phyloP scores from a whole-genome alignment of 53 echinoderm and acorn worm genomes.

The Holothuria scabra region DNA sequence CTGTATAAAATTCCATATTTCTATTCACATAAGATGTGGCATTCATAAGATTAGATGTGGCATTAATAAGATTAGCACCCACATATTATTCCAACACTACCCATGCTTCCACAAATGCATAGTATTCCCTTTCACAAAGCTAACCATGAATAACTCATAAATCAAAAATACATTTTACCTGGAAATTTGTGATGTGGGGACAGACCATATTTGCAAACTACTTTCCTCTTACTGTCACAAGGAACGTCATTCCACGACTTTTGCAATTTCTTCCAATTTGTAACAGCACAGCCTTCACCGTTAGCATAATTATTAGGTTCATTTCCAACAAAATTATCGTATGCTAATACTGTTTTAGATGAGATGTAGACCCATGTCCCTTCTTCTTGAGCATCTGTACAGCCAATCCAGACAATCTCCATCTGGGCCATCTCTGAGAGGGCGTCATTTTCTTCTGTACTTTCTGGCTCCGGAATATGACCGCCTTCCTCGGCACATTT shows the following conservation, averaged over 20 bases:
- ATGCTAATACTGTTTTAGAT: neutral
- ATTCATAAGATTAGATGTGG: no score
- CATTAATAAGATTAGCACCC: no score
- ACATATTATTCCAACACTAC: no score
- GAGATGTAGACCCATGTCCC: neutral
- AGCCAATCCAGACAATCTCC: neutral
- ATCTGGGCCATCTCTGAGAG: neutral
- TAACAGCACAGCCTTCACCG: constrained; percentile 14
- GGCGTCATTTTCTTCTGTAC: neutral
- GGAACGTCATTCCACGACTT: neutral
- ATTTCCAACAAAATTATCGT: neutral
- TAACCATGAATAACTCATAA: no score
- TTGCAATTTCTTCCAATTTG: neutral
- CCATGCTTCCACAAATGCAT: no score
- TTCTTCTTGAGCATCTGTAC: neutral
- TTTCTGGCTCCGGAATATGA: neutral
- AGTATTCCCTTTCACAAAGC: no score
- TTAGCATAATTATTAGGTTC: constrained; percentile 15
- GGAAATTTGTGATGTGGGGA: neutral
- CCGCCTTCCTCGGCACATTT: neutral
- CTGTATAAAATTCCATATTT: no score
- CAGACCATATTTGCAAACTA: neutral
- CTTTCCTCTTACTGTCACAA: neutral
- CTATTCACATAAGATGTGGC: no score
- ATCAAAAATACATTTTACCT: neutral